phyloP scores from a whole-genome alignment of 30 jellyfish, hydroid and myxozoan genomes.

The Hydractinia symbiolongicarpus region DNA sequence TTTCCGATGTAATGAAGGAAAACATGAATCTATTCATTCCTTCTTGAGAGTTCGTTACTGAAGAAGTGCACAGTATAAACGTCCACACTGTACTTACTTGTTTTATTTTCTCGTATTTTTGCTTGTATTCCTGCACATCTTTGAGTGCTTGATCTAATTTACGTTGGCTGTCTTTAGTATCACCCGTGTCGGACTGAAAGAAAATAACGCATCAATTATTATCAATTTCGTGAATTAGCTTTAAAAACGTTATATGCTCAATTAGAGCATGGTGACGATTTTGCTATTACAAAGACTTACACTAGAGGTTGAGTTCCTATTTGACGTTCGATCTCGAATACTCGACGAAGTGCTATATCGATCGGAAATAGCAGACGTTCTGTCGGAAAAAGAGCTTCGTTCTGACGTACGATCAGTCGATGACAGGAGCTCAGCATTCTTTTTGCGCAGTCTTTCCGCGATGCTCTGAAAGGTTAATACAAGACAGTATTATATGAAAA shows the following conservation, averaged over 20 bases:
- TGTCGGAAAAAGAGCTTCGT: constrained; percentile 6
- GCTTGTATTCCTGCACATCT: constrained; percentile 84
- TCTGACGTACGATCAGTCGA: constrained; percentile 20
- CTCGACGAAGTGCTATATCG: constrained; percentile 10
- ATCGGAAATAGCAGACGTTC: constrained; percentile 12
- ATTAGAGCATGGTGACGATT: neutral
- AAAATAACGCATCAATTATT: neutral
- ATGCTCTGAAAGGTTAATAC: constrained; percentile 43
- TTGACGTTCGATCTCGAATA: neutral
- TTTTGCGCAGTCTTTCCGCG: constrained; percentile 69
- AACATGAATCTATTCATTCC: no score
- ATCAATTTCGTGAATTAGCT: neutral
- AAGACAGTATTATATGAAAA: neutral
- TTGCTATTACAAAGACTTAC: no score
- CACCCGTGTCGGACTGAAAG: constrained; percentile 71
- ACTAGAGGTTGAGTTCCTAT: neutral
- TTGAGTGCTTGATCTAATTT: constrained; percentile 65
- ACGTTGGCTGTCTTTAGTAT: constrained; percentile 75
- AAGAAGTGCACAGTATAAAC: neutral
- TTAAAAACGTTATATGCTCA: neutral
- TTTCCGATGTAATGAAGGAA: no score
- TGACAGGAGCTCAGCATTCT: constrained; percentile 28
- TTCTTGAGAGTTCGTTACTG: neutral
- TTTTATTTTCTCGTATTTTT: constrained; percentile 60
- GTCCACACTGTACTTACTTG: constrained; percentile 21